phyloP scores from a whole-genome alignment of 2,888 invertebrate genomes.

The Habrosyne pyritoides region DNA sequence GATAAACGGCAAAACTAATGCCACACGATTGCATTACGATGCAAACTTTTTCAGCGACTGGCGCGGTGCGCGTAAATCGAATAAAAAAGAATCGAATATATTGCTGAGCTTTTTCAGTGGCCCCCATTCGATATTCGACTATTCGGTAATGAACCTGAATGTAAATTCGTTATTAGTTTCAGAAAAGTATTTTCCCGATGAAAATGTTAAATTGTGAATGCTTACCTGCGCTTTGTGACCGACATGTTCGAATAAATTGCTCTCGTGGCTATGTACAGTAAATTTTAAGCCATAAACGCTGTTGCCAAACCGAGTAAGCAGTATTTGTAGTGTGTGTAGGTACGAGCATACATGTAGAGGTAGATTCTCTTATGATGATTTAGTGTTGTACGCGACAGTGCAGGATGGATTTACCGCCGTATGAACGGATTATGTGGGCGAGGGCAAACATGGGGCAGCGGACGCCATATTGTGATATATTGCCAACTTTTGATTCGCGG shows the following conservation, averaged over 20 bases:
- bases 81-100: slow-evolving; percentile 72
- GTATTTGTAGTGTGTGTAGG: slow-evolving; percentile 54
- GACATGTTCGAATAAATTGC: slow-evolving; percentile 38
- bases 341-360: slow-evolving; percentile 38
- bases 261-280: slow-evolving; percentile 31
- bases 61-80: slow-evolving; percentile 63
- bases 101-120: slow-evolving; percentile 64
- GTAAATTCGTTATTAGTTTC: slow-evolving; percentile 55
- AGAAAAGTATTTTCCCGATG: slow-evolving; percentile 33
- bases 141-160: slow-evolving; percentile 70
- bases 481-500: slow-evolving; percentile 79
- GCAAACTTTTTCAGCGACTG: slow-evolving; percentile 80
- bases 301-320: slow-evolving; percentile 60
- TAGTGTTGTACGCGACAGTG: slow-evolving; percentile 75
- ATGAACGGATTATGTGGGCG: slow-evolving; percentile 84
- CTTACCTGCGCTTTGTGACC: slow-evolving; percentile 36
- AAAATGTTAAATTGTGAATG: slow-evolving; percentile 34
- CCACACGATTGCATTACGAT: slow-evolving; percentile 79
- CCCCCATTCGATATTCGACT: slow-evolving; percentile 58
- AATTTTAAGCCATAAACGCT: slow-evolving; percentile 42
- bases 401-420: slow-evolving; percentile 81
- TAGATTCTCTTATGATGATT: slow-evolving; percentile 84
- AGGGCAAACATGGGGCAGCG: slow-evolving; percentile 81
- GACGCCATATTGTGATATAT: slow-evolving; percentile 81
- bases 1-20: slow-evolving; percentile 80